Conservation (phyloP, 2,888 invertebrate species). For the Polietes domitor region DNA sequence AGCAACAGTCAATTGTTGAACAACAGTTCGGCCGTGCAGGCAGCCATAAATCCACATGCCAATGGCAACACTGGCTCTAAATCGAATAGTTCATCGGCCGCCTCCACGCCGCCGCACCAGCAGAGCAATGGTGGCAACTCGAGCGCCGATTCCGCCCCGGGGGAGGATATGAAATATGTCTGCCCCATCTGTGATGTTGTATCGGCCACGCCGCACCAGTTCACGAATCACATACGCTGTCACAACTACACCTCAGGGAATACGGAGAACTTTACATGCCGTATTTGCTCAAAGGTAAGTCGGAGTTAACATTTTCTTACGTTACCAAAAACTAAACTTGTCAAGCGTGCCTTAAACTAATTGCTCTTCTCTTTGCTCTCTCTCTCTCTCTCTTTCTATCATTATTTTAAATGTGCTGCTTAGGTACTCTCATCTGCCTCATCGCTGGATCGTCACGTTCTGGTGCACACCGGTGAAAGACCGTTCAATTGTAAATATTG, state of each 20-base stretch:
- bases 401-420: slow-evolving; percentile 13
- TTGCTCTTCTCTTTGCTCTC: slow-evolving; percentile 1
- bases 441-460: slow-evolving; percentile 89
- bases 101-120: slow-evolving; percentile 69
- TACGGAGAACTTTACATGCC: slow-evolving; percentile 80
- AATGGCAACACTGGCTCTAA: slow-evolving; percentile 53
- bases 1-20: slow-evolving; percentile 75
- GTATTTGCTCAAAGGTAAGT: slow-evolving; percentile 81
- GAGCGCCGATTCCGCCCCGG: slow-evolving; percentile 78
- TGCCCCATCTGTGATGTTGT: slow-evolving; percentile 86
- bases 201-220: slow-evolving; percentile 85
- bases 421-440: slow-evolving; percentile 89
- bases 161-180: slow-evolving; percentile 81
- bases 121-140: slow-evolving; percentile 72
- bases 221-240: slow-evolving; percentile 86
- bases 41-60: slow-evolving; percentile 49
- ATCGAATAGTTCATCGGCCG: slow-evolving; percentile 62
- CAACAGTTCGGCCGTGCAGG: slow-evolving; percentile 64
- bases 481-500: slow-evolving; percentile 91
- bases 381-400: slow-evolving; percentile 18
- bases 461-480: slow-evolving; percentile 90
- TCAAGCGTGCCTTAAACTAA: no score
- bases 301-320: not conserved
- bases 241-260: slow-evolving; percentile 83
- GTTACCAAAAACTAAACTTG: no score